Evolutionary conservation across 2,113 vertebrate species (phyloP).

Genomic region (Butastur rufipennis): DNA sequence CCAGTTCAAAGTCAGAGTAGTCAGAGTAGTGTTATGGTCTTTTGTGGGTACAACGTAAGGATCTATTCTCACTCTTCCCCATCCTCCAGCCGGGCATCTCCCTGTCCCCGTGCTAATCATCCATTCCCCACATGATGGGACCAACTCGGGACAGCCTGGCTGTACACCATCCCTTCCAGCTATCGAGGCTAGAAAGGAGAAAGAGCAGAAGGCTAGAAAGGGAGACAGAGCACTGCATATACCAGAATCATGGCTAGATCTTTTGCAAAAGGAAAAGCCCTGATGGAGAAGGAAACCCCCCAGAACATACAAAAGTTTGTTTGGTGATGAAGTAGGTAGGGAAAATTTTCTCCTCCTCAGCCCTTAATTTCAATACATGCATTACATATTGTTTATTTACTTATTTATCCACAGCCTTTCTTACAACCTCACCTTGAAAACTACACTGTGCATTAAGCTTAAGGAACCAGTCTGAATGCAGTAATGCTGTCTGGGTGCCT

Average conservation of each 20-base stretch:
- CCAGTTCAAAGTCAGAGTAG: neutral
- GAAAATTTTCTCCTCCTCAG: neutral
- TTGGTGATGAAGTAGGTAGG: neutral
- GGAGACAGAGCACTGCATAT: neutral
- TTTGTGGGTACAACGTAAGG: neutral
- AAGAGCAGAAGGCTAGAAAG: neutral
- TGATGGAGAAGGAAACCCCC: neutral
- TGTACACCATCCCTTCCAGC: neutral
- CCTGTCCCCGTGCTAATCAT: neutral
- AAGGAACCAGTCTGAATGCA: neutral
- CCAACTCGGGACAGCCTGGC: neutral
- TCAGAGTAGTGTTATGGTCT: neutral
- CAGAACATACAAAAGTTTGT: neutral
- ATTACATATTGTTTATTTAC: neutral
- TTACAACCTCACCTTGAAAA: neutral
- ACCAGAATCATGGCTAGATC: neutral
- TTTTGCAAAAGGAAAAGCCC: neutral
- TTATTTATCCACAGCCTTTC: neutral
- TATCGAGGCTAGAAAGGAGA: too few species aligned
- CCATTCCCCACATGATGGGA: neutral
- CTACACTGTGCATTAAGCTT: accelerated
- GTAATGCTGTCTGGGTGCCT: neutral
- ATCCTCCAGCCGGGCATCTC: neutral
- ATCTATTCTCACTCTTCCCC: neutral
- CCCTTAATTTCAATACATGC: neutral